A percentile compares a stretch with the other conserved stretches of the same genome.
phyloP scores from a whole-genome alignment of 2,888 invertebrate species.

The Polydrusus pterygomalis region DNA sequence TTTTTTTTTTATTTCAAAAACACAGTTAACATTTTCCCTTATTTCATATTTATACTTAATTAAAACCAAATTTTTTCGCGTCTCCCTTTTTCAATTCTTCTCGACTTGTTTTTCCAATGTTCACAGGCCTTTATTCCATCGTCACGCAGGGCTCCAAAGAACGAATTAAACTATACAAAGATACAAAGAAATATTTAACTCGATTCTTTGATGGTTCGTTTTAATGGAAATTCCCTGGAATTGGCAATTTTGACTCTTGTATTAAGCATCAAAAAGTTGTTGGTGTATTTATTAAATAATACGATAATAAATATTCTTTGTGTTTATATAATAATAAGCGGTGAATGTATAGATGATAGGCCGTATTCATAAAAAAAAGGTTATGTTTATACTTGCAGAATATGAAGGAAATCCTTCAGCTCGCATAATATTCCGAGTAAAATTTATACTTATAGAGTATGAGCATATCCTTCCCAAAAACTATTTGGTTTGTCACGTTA shows the following conservation, averaged over 20 bases:
- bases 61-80: neutral
- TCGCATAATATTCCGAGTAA: no score
- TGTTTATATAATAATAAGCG: neutral
- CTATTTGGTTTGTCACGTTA: no score
- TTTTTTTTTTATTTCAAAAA: neutral
- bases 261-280: neutral
- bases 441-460: no score
- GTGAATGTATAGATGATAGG: no score
- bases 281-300: neutral
- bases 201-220: constrained; percentile 19
- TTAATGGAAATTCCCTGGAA: constrained; percentile 3
- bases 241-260: neutral
- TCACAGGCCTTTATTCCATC: constrained; percentile 2
- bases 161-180: constrained; percentile 20
- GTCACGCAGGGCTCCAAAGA: neutral
- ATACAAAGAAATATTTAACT: constrained; percentile 26
- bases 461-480: no score
- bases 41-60: constrained; percentile 3
- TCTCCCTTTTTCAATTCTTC: neutral
- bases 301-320: neutral
- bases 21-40: neutral
- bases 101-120: constrained; percentile 2
- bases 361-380: no score
- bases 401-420: no score
- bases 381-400: no score